Evolutionary conservation across 2,113 vertebrate genomes (phyloP).

Genomic region (Bambusicola thoracicus): DNA sequence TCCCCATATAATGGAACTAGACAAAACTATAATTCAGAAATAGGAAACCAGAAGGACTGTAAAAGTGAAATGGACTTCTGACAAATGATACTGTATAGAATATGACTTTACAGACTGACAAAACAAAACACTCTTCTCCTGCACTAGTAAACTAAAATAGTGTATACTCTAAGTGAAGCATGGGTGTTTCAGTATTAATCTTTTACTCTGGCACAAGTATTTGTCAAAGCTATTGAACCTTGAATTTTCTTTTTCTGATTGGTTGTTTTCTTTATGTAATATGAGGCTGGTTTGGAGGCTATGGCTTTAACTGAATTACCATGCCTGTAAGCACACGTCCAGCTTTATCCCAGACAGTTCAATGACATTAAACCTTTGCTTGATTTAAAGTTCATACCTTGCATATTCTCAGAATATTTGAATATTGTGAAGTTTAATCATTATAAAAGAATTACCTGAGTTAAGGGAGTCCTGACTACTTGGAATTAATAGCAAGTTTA

Average conservation of each 20-base stretch:
- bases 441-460: background rate
- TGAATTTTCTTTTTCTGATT: background rate
- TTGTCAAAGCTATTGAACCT: background rate
- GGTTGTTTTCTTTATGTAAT: background rate
- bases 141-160: background rate
- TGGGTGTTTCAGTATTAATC: rapidly evolving
- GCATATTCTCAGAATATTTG: background rate
- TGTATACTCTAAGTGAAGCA: background rate
- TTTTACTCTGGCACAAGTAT: background rate
- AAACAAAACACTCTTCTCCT: background rate
- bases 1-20: background rate
- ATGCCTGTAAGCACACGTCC: background rate
- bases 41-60: conserved; percentile 1
- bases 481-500: background rate
- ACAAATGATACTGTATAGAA: background rate
- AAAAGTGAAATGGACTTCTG: conserved; percentile 36
- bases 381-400: background rate
- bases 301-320: background rate
- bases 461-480: background rate
- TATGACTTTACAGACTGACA: background rate
- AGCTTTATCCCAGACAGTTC: background rate
- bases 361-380: background rate
- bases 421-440: background rate
- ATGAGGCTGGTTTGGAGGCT: background rate
- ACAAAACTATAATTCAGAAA: background rate